Conservation (phyloP, 2,888 invertebrate genomes). For the Sarcophaga carnaria region DNA sequence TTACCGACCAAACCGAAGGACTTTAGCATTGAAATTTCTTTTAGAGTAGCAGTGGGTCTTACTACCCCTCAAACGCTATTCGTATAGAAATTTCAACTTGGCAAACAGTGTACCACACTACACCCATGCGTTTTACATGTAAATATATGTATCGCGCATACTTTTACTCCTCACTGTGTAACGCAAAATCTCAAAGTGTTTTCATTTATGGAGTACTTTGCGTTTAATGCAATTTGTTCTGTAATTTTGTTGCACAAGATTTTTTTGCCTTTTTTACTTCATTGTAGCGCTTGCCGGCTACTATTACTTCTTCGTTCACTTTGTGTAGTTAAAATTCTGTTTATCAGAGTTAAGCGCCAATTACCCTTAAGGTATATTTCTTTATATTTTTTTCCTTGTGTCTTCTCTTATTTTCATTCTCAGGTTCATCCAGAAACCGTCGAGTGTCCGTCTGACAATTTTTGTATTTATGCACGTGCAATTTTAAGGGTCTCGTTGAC, state of each 20-base stretch:
- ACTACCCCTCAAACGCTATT: too few species aligned
- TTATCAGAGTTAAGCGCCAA: slow-evolving; percentile 70
- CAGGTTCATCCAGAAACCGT: background rate
- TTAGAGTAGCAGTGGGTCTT: too few species aligned
- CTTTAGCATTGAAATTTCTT: too few species aligned
- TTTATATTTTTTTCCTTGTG: background rate
- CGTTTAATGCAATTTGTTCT: slow-evolving; percentile 65
- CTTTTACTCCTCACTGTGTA: slow-evolving; percentile 36
- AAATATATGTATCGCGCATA: slow-evolving; percentile 26
- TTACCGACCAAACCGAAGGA: too few species aligned
- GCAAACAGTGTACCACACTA: too few species aligned
- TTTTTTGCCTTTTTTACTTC: slow-evolving; percentile 8
- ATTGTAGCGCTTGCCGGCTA: slow-evolving; percentile 3
- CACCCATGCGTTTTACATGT: background rate
- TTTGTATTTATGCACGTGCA: background rate
- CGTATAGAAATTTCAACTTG: too few species aligned
- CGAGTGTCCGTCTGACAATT: background rate
- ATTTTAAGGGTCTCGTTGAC: slow-evolving; percentile 51
- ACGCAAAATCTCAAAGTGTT: slow-evolving; percentile 48
- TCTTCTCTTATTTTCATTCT: background rate
- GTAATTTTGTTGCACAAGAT: slow-evolving; percentile 60
- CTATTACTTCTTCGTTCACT: slow-evolving; percentile 42
- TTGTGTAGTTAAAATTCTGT: slow-evolving; percentile 62
- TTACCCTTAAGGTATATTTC: slow-evolving; percentile 65
- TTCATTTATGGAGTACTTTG: slow-evolving; percentile 67